Evolutionary conservation across 2,888 invertebrate genomes (phyloP), one percentile per base, ranked within the genome.

Genomic region (Plutella xylostella): DNA sequence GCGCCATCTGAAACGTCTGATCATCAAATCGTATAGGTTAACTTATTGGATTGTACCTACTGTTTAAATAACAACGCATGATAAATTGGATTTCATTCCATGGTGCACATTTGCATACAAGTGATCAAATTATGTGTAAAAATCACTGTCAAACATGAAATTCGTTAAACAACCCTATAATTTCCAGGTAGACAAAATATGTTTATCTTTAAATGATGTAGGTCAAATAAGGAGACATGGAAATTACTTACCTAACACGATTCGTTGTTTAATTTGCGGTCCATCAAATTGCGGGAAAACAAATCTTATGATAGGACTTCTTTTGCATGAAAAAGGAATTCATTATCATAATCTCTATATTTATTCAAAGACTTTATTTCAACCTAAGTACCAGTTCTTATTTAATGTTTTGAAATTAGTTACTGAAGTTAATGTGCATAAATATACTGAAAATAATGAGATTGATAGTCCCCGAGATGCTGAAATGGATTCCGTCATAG

Each of bases 401-500:
- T n/a, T 12, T 12, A 9, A 28, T 28, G 28, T 28, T 12, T 28
- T 28, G 28, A 28, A n/a, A 12, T 28, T 28, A 28, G 28, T 28
- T 6, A 9, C 28, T 4, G 9, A 9, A 12, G n/a, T 28, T n/a
- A n/a, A n/a, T 12, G 9, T 28, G 11, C 11, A 9, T 12, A 28
- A 28, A 28, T 28, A 28, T n/a, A 9, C 9, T 28, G 28, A 28
- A 28, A 28, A 28, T 12, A n/a, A 28, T 12, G 28, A 28, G 11
- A n/a, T 28, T 12, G 11, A 12, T 9, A 28, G n/a, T 9, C 28
- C 28, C 9, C 11, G n/a, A 28, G 28, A 41, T 9, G 28, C 28
- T 28, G 11, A 12, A 9, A 9, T n/a, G 9, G n/a, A 45, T 33
- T 44, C 42, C 22, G 21, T 37, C 15, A 47, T 47, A 11, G 31